A percentile compares a stretch with the other conserved stretches of the same genome.
phyloP scores from a whole-genome alignment of 2,888 invertebrate genomes.

The Maniola hyperantus region DNA sequence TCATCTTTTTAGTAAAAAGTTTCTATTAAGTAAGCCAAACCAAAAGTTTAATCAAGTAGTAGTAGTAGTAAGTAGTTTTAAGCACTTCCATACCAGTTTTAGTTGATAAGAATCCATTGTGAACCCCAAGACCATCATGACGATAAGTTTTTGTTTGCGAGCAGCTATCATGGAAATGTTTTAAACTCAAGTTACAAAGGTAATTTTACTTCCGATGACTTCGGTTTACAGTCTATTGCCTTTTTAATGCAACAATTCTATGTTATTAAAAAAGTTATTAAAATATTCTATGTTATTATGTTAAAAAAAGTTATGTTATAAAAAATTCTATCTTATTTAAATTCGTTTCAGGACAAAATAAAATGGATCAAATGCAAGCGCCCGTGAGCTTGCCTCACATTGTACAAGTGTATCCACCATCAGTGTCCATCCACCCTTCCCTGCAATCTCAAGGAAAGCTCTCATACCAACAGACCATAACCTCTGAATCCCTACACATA shows the following conservation, averaged over 20 bases:
- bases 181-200: background rate
- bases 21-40: background rate
- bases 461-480: constrained; percentile 64
- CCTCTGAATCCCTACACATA: constrained; percentile 60
- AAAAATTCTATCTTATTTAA: no score
- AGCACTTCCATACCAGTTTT: background rate
- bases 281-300: no score
- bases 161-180: background rate
- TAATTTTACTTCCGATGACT: background rate
- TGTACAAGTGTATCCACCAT: constrained; percentile 66
- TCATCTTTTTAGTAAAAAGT: background rate
- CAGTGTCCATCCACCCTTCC: constrained; percentile 61
- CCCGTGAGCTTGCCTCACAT: constrained; percentile 60
- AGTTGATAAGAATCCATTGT: background rate
- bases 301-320: no score
- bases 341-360: constrained; percentile 2
- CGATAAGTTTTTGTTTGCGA: background rate
- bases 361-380: constrained; percentile 68
- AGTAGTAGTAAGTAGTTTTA: no score
- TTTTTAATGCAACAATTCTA: no score
- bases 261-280: no score
- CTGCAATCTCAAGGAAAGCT: constrained; percentile 63
- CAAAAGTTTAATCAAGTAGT: no score
- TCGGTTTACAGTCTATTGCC: background rate
- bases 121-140: background rate